Conservation (phyloP, 2,888 invertebrate genomes). For the Lepidocyrtinus sp. region DNA sequence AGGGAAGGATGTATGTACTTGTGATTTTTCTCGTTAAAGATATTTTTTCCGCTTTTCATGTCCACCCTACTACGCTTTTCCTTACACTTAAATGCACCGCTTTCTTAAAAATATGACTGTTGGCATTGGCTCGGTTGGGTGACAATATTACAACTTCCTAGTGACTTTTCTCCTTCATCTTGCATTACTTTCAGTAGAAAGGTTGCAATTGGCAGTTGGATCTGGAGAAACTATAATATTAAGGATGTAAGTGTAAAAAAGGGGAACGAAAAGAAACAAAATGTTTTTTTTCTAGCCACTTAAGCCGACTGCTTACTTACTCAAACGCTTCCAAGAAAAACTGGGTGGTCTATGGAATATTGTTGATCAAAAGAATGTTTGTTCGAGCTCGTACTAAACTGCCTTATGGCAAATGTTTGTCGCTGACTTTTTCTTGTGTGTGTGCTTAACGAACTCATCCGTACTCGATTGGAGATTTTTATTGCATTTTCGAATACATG, state of each 20-base stretch:
- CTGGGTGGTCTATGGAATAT: slow-evolving; percentile 8
- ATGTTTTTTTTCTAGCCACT: slow-evolving; percentile 59
- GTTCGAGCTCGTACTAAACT: not conserved
- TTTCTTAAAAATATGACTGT: slow-evolving; percentile 50
- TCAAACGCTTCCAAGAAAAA: slow-evolving; percentile 1
- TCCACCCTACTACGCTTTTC: slow-evolving; percentile 12
- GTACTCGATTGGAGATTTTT: slow-evolving; percentile 55
- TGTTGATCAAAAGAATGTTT: slow-evolving; percentile 37
- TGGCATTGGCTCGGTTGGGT: slow-evolving; percentile 52
- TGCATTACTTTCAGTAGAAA: slow-evolving; percentile 23
- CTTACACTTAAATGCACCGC: slow-evolving; percentile 38
- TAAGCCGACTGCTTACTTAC: slow-evolving; percentile 43
- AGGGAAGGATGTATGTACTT: slow-evolving; percentile 7
- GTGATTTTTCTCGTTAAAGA: slow-evolving; percentile 33
- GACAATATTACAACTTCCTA: slow-evolving; percentile 3
- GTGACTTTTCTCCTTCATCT: not conserved
- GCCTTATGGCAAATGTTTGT: slow-evolving; percentile 11
- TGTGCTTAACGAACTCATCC: slow-evolving; percentile 57
- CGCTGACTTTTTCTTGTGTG: slow-evolving; percentile 31
- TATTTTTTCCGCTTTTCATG: slow-evolving; percentile 21
- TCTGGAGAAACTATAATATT: not conserved
- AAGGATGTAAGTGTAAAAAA: slow-evolving; percentile 27
- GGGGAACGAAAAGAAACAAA: slow-evolving; percentile 47
- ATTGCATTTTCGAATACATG: slow-evolving; percentile 54
- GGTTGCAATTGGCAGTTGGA: slow-evolving; percentile 49